These are phyloP conservation scores for Lymantria dispar DNA, from an alignment of 2,888 invertebrate genomes.

Conservation along the genomic window DNA sequence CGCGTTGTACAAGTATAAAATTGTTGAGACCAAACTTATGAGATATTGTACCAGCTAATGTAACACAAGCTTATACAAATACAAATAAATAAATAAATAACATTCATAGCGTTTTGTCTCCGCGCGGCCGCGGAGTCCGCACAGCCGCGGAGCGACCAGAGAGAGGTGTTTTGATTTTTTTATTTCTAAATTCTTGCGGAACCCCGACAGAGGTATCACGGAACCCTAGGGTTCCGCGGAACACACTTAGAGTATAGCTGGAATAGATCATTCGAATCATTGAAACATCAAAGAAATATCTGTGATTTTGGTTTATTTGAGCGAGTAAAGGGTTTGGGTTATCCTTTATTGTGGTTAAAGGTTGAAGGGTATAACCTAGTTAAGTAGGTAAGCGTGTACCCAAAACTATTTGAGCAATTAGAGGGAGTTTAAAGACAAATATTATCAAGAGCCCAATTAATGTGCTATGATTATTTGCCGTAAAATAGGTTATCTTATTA, in stretches of 20 bases:
- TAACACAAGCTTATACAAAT: too few species aligned
- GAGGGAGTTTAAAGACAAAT: conserved; percentile 8
- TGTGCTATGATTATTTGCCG: conserved; percentile 1
- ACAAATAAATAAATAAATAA: too few species aligned
- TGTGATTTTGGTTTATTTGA: neutral
- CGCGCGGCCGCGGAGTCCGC: too few species aligned
- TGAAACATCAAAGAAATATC: neutral
- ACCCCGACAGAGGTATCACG: too few species aligned
- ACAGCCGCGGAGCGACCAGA: too few species aligned
- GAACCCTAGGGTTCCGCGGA: too few species aligned
- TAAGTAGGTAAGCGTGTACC: conserved; percentile 2
- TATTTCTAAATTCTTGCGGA: too few species aligned
- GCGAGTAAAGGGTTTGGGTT: conserved; percentile 1
- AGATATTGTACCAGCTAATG: too few species aligned
- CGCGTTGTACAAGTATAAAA: too few species aligned
- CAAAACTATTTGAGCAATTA: conserved; percentile 11
- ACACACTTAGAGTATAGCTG: neutral
- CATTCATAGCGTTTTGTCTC: too few species aligned
- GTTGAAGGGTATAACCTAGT: conserved; percentile 17
- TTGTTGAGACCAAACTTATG: too few species aligned
- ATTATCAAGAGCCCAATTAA: conserved; percentile 15
- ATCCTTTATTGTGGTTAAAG: conserved; percentile 17
- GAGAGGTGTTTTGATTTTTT: too few species aligned
- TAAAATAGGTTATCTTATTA: neutral
- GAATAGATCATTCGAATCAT: neutral